A percentile compares a stretch with the other conserved stretches of the same genome.
Evolutionary conservation across 1,140 invertebrate genomes (phyloP).

Genomic region (Oryzaephilus surinamensis): DNA sequence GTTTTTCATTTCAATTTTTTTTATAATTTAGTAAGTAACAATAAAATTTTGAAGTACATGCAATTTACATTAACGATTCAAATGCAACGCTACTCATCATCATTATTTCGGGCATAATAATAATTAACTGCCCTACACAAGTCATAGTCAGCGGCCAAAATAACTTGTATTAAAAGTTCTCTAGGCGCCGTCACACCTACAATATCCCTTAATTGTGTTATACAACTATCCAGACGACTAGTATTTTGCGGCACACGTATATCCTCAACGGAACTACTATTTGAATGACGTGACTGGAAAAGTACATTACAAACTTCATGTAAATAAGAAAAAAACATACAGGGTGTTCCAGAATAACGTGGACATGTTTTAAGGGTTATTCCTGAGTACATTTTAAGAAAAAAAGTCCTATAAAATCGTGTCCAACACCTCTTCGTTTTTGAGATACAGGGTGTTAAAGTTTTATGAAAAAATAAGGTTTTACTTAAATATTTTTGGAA

Average conservation of each 20-base stretch:
- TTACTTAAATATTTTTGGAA: no score
- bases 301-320: not conserved
- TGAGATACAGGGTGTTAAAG: no score
- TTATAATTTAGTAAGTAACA: no score
- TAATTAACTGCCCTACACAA: slow-evolving; percentile 49
- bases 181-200: slow-evolving; percentile 41
- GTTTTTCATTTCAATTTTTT: no score
- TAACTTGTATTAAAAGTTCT: slow-evolving; percentile 40
- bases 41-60: no score
- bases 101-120: slow-evolving; percentile 31
- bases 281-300: slow-evolving; percentile 9
- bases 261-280: slow-evolving; percentile 27
- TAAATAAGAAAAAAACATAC: not conserved
- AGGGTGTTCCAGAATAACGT: no score
- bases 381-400: no score
- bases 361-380: no score
- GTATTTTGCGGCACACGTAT: slow-evolving; percentile 27
- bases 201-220: slow-evolving; percentile 42
- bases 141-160: slow-evolving; percentile 49
- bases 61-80: no score
- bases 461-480: no score
- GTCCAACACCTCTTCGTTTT: no score
- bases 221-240: slow-evolving; percentile 38
- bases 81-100: slow-evolving; percentile 11
- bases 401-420: no score